Base-by-base conservation (phyloP, 23 tunicate genomes). In the Ciona savignyi region DNA sequence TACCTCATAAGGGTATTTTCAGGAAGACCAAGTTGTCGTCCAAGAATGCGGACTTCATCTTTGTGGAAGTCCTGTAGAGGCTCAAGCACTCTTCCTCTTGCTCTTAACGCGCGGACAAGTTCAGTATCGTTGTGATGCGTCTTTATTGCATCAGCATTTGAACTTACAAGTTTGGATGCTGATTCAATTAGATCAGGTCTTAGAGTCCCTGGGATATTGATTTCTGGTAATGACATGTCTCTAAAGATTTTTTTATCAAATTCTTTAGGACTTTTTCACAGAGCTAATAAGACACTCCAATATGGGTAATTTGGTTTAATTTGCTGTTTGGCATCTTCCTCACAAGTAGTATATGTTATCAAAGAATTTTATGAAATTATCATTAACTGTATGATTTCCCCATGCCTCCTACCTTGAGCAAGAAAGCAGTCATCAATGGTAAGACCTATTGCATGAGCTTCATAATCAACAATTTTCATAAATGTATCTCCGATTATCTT, bases 111-210 rank as follows among this genome's bases (percentile, higher is more conserved):
- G 49, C 99, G 67, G 6, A 89, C 99, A 27, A 88, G 86, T 32
- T 90, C 97, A 11, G 89, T 88, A 61, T 95, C 99, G 66, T 95
- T 95, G 74, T 95, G 99, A 65, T 95, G 99, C 1, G 99, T 95
- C 67, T 95, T 95, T 0, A 95, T 95, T 26, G 86, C 96, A 64
- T 88, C 96, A 0, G 99, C 99, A 35, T 85, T 65, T 0, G 78
- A 15, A 67, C 92, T 83, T 1, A 80, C 99, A 21, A 84, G 35
- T 33, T 68, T 64, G 3, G 96, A 88, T 1, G 99, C 99, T 3
- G 96, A 88, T 72, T 95, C 99, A 51, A 95, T 95, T 35, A 95
- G 68, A 76, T 95, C 99, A 21, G 99, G 99, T 23, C 99, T 77
- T 21, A 86, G 79, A 2, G 98, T 86, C 26, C 93, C 93, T 93